Evolutionary conservation across 2,888 invertebrate species (phyloP), one percentile per base, ranked within the genome.

Genomic region (Diplolepis rosae): DNA sequence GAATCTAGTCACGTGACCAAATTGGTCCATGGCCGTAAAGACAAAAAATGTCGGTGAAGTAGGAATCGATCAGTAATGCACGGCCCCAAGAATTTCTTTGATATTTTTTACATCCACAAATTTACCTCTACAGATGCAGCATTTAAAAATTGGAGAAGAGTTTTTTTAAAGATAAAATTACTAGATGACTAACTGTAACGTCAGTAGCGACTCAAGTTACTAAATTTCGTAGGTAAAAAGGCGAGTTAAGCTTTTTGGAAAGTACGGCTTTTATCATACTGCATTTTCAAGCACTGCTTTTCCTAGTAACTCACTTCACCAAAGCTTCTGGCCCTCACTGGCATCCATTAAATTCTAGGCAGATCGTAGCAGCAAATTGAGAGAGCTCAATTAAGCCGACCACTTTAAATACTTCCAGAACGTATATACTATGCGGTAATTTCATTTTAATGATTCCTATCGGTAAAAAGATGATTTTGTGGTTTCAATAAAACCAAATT

Each of bases 181-280:
- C 69, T 69, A 66, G 66, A 72, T 72, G 66, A 72, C 69, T 67
- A 72, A 52, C 65, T 65, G 18, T 72, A 69, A 69, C 70, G 70
- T 70, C 70, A 70, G 56, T 50, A 65, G 30, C 50, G 42, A 28
- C 54, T 24, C 15, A 22, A 50, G 68, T 54, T 67, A 70, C 39
- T 56, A 82, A 82, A 82, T 78, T 80, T 82, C 77, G 77, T 74
- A 73, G 78, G 76, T 82, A 70, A 78, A 67, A 27, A 66, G 75
- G 73, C 76, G 72, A 80, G 79, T 75, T 15, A 54, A 65, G 56
- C 42, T 48, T 65, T 65, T 52, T 51, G 48, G 45, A 73, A 67
- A 68, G 30, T 32, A 15, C 18, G 15, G 67, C 35, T 54, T 56
- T 30, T 13, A 42, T 67, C 54, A 68, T 45, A 30, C 28, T 68